These are phyloP conservation scores for Tetropium fuscum DNA, from an alignment of 2,888 invertebrate genomes.

Conservation along the genomic window DNA sequence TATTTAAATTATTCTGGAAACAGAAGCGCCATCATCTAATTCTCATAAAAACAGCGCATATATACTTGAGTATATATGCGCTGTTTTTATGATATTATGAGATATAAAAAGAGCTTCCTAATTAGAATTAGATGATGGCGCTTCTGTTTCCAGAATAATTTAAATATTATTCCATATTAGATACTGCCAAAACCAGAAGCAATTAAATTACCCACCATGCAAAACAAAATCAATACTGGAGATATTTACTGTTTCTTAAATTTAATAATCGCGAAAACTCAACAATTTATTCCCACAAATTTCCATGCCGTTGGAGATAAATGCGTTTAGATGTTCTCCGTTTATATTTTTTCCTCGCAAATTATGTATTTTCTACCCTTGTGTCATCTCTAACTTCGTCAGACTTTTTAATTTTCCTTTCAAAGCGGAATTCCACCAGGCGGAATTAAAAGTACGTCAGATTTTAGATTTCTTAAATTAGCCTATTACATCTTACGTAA, in stretches of 20 bases:
- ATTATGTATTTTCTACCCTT: conserved; percentile 34
- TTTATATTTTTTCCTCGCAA: conserved; percentile 31
- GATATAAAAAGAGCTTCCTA: too few species aligned
- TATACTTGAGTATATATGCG: too few species aligned
- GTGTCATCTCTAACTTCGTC: conserved; percentile 25
- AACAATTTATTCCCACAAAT: conserved; percentile 29
- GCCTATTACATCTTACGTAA: conserved; percentile 14
- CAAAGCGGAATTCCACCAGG: conserved; percentile 19
- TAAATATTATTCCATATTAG: conserved; percentile 1
- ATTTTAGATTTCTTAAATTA: conserved; percentile 28
- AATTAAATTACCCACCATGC: conserved; percentile 13
- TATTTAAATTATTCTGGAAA: conserved; percentile 7
- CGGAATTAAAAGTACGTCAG: conserved; percentile 29
- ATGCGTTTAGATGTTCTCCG: conserved; percentile 33
- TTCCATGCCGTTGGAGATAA: conserved; percentile 33
- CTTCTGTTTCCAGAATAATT: too few species aligned
- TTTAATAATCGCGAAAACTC: conserved; percentile 37
- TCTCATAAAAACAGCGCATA: too few species aligned
- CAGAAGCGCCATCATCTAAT: too few species aligned
- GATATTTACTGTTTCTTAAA: conserved; percentile 34
- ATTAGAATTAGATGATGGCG: too few species aligned
- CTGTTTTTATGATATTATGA: too few species aligned
- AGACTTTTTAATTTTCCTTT: conserved; percentile 40
- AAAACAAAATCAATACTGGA: conserved; percentile 21
- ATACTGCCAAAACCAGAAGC: background rate